A percentile compares a stretch with the other conserved stretches of the same genome.
phyloP scores from a whole-genome alignment of 2,797 vertebrate species.

The Protosalanx chinensis region DNA sequence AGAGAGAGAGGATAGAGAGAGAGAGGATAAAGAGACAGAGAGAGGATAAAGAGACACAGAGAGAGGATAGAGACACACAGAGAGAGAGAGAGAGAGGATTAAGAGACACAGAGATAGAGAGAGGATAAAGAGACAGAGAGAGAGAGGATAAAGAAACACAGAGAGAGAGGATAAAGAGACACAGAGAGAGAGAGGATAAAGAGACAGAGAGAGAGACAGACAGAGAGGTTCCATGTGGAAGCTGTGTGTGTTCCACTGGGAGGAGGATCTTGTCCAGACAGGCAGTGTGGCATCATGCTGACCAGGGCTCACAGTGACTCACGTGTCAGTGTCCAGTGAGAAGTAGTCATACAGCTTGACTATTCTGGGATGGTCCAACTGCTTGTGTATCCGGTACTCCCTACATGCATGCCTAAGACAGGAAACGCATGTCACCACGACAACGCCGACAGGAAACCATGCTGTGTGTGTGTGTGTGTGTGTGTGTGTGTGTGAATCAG shows the following conservation, averaged over 20 bases:
- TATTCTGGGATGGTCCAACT: conserved; percentile 99
- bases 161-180: no score
- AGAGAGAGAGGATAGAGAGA: no score
- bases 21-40: no score
- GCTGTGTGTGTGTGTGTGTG: conserved; percentile 3
- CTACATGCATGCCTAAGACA: conserved; percentile 91
- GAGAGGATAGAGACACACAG: no score
- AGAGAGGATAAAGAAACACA: no score
- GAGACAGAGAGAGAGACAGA: no score
- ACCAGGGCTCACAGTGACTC: conserved; percentile 66
- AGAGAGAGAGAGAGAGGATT: no score
- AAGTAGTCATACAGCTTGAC: conserved; percentile 99
- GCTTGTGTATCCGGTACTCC: conserved; percentile 99
- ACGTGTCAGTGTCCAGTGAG: conserved; percentile 99
- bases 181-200: background rate
- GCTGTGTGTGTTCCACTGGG: no score
- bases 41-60: no score
- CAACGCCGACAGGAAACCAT: conserved; percentile 1
- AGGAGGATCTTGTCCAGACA: background rate
- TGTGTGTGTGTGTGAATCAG: background rate
- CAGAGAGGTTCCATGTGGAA: no score
- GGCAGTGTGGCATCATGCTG: background rate
- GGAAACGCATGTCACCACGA: conserved; percentile 45
- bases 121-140: no score
- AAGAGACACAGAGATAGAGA: background rate